Conservation (phyloP, 1,140 invertebrate genomes). For the Diachasma alloeum region DNA sequence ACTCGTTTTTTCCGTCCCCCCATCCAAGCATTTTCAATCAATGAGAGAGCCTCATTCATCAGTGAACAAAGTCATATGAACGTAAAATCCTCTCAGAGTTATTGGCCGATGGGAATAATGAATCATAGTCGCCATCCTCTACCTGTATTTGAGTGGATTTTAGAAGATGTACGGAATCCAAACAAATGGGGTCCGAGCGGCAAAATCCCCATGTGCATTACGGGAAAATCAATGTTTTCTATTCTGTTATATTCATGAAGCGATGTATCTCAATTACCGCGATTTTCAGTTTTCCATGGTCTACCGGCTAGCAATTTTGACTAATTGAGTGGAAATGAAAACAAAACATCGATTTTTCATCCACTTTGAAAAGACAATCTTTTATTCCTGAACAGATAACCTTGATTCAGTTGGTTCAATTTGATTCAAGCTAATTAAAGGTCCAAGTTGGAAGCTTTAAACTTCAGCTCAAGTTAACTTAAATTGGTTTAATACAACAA, state of each 20-base stretch:
- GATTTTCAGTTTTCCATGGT: not conserved
- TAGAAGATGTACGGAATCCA: not conserved
- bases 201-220: not conserved
- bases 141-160: slow-evolving; percentile 2
- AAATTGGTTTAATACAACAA: no score
- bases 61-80: not conserved
- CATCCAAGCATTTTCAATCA: slow-evolving; percentile 12
- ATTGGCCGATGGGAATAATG: not conserved
- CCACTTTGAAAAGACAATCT: no score
- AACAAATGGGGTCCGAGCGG: not conserved
- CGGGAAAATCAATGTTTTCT: not conserved
- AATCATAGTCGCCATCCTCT: not conserved
- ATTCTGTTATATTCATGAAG: not conserved
- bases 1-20: not conserved
- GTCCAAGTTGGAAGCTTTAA: no score
- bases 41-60: slow-evolving; percentile 9
- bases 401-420: no score
- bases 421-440: no score
- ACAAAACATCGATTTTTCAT: not conserved
- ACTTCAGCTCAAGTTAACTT: no score
- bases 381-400: no score
- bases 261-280: not conserved
- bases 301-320: not conserved
- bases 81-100: slow-evolving; percentile 4
- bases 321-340: not conserved